Conservation (phyloP, 2,797 vertebrate genomes). For the Phylloscopus collybita region DNA sequence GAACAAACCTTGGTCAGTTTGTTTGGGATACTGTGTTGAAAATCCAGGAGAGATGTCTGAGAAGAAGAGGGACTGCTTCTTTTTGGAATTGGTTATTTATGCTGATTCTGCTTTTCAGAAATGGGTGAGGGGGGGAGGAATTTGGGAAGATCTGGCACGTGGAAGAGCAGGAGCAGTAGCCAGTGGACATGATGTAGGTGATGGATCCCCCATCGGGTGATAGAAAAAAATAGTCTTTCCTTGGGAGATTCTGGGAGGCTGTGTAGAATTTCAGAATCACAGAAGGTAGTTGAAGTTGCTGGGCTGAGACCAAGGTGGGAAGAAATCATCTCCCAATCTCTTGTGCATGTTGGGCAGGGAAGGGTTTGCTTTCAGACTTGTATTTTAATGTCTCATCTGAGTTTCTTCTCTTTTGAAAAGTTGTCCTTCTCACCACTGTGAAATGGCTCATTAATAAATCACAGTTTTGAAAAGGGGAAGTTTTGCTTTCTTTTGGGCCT, state of each 20-base stretch:
- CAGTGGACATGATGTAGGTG: rapidly evolving
- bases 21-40: not conserved
- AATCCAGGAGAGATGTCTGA: not conserved
- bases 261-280: not conserved
- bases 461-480: not conserved
- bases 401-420: not conserved
- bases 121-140: not conserved
- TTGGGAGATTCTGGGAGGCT: not conserved
- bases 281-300: not conserved
- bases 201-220: not conserved
- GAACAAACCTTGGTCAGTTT: not conserved
- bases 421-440: not conserved
- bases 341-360: not conserved
- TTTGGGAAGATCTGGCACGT: rapidly evolving
- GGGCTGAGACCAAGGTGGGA: not conserved
- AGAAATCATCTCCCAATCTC: not conserved
- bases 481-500: not conserved
- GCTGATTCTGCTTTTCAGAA: not conserved
- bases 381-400: not conserved
- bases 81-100: not conserved
- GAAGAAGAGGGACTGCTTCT: not conserved
- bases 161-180: not conserved
- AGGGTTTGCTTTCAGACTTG: not conserved
- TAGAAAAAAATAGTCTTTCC: not conserved
- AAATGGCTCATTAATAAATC: not conserved